Percentiles rank a stretch among this genome's conserved stretches.
These are phyloP conservation scores for Oncopeltus fasciatus DNA, from an alignment of 1,140 invertebrate species.

Conservation along the genomic window DNA sequence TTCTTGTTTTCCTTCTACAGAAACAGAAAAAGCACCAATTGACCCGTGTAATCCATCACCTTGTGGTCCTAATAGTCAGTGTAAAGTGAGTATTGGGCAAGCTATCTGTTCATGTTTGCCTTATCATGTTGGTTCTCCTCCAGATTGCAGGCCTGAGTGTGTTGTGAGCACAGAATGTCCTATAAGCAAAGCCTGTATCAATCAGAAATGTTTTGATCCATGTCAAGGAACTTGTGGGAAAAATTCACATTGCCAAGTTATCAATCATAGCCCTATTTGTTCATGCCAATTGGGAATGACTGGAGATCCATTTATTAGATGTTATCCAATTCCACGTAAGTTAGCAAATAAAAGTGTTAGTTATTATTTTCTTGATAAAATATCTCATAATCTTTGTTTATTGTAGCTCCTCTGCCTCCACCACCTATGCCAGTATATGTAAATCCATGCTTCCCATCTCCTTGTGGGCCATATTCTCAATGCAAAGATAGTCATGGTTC, in stretches of 20 bases:
- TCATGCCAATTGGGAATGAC: slow-evolving; percentile 36
- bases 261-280: slow-evolving; percentile 43
- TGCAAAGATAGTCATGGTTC: slow-evolving; percentile 36
- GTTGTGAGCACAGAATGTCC: slow-evolving; percentile 41
- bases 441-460: slow-evolving; percentile 34
- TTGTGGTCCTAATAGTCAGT: slow-evolving; percentile 55
- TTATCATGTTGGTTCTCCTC: slow-evolving; percentile 38
- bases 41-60: slow-evolving; percentile 51
- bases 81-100: slow-evolving; percentile 34
- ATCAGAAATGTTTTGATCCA: slow-evolving; percentile 42
- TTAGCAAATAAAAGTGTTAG: background rate
- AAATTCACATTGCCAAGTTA: slow-evolving; percentile 39
- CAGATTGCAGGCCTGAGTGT: slow-evolving; percentile 38
- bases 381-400: slow-evolving; percentile 11
- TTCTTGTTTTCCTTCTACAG: slow-evolving; percentile 12
- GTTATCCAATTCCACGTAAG: slow-evolving; percentile 12
- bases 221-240: slow-evolving; percentile 45
- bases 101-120: slow-evolving; percentile 41
- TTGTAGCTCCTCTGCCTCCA: slow-evolving; percentile 8
- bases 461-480: slow-evolving; percentile 41
- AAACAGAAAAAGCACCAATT: slow-evolving; percentile 12
- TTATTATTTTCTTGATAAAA: slow-evolving; percentile 10
- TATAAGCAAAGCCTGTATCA: slow-evolving; percentile 37
- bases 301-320: slow-evolving; percentile 50
- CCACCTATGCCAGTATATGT: background rate